These are phyloP conservation scores for Drosophila repletoides DNA, from an alignment of 1,140 invertebrate genomes.

Conservation along the genomic window DNA sequence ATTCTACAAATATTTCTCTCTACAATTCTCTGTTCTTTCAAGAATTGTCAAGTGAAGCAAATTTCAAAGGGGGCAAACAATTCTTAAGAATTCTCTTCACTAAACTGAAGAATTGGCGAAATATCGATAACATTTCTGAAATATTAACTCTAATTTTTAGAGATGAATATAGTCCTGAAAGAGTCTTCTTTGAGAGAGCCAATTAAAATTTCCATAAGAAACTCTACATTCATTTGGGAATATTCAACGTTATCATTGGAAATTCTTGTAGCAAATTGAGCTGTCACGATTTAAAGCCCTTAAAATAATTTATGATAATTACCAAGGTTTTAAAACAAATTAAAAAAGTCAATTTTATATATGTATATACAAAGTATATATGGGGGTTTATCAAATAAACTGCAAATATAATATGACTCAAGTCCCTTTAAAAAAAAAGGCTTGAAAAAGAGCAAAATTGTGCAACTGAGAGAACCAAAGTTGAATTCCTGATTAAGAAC, in stretches of 20 bases:
- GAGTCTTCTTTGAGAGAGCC: no score
- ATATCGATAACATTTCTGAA: no score
- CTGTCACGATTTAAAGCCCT: neutral
- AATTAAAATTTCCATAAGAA: no score
- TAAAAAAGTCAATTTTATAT: neutral
- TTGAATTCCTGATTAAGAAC: conserved; percentile 8
- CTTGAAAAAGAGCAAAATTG: neutral
- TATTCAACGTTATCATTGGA: neutral
- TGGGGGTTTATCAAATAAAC: neutral
- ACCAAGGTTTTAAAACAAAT: conserved; percentile 12
- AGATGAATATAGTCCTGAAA: no score
- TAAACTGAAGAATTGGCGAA: no score
- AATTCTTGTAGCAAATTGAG: conserved; percentile 3
- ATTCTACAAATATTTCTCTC: no score
- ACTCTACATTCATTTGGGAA: no score
- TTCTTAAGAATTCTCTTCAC: no score
- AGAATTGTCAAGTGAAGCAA: no score
- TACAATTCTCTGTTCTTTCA: no score
- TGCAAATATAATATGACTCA: neutral
- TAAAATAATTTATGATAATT: conserved; percentile 35
- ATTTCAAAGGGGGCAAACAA: no score
- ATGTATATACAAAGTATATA: neutral
- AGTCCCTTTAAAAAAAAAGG: neutral
- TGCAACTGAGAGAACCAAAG: conserved; percentile 14
- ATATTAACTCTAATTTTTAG: no score